These are phyloP conservation scores for Mola mola DNA, from an alignment of 2,113 vertebrate genomes.

Conservation along the genomic window DNA sequence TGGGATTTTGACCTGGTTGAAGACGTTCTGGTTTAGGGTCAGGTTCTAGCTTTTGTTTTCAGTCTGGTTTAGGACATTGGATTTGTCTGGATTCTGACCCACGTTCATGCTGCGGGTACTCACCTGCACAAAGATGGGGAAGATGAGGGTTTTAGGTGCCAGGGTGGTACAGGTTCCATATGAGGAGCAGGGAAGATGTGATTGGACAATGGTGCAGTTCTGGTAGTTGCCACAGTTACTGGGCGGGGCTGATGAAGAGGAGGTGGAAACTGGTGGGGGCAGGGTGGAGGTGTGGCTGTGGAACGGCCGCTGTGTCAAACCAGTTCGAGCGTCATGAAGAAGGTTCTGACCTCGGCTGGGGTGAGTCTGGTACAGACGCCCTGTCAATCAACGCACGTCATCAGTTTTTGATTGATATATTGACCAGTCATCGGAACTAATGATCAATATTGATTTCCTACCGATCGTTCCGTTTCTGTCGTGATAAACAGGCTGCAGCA, in stretches of 20 bases:
- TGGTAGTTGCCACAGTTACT: conserved; percentile 86
- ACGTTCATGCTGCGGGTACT: too few relatives aligned
- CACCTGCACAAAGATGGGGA: conserved; percentile 94
- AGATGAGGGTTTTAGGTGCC: conserved; percentile 92
- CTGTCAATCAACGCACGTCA: conserved; percentile 38
- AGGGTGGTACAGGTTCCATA: conserved; percentile 86
- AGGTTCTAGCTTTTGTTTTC: not conserved
- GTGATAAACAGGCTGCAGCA: conserved; percentile 86
- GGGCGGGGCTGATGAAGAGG: conserved; percentile 73
- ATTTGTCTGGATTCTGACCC: too few relatives aligned
- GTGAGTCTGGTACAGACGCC: conserved; percentile 74
- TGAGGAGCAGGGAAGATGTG: conserved; percentile 83
- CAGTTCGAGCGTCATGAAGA: conserved; percentile 15
- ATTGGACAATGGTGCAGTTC: conserved; percentile 89
- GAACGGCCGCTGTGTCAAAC: conserved; percentile 66
- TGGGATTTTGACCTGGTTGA: too few relatives aligned
- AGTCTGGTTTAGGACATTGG: too few relatives aligned
- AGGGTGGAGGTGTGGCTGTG: conserved; percentile 48
- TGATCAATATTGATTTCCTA: conserved; percentile 61
- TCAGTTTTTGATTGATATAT: not conserved
- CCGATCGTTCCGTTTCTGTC: conserved; percentile 80
- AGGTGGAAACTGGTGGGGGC: conserved; percentile 56
- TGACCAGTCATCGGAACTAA: not conserved
- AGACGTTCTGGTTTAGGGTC: not conserved
- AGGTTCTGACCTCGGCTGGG: conserved; percentile 56